Conservation (phyloP, 2,797 vertebrate genomes). For the Pempheris klunzingeri region DNA sequence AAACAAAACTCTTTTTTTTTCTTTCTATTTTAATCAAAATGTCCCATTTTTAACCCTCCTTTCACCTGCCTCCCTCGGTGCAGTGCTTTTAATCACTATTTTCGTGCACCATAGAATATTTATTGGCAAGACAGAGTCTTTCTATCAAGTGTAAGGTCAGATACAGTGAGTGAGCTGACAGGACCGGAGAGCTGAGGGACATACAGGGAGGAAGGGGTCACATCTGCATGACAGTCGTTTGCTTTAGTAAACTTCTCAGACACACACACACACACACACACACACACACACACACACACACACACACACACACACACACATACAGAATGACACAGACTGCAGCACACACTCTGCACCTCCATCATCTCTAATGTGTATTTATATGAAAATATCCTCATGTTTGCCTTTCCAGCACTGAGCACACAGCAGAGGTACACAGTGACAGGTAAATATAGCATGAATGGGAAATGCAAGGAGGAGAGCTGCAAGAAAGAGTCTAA, state of each 20-base stretch:
- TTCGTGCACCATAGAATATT: neutral
- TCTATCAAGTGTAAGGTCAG: neutral
- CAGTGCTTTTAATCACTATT: neutral
- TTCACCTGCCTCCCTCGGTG: too few species aligned
- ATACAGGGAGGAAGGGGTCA: neutral
- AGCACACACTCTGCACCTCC: slow-evolving; percentile 40
- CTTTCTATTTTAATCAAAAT: neutral
- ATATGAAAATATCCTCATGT: slow-evolving; percentile 76
- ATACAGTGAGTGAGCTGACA: neutral
- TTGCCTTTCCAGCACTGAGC: slow-evolving; percentile 78
- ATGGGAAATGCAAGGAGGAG: slow-evolving; percentile 61
- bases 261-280: neutral
- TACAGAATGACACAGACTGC: slow-evolving; percentile 40
- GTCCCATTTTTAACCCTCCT: neutral
- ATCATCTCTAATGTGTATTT: slow-evolving; percentile 72
- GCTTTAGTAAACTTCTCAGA: slow-evolving; percentile 34
- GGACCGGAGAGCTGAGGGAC: neutral
- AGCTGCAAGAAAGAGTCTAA: slow-evolving; percentile 42
- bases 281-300: neutral
- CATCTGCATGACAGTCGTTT: slow-evolving; percentile 32
- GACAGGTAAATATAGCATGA: slow-evolving; percentile 76
- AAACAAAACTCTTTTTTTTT: neutral
- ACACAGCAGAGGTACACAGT: slow-evolving; percentile 78
- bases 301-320: slow-evolving; percentile 10
- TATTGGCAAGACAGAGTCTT: neutral